A percentile compares a stretch with the other conserved stretches of the same genome.
Evolutionary conservation across 2,113 vertebrate species (phyloP).

Genomic region (Malurus cyaneus): DNA sequence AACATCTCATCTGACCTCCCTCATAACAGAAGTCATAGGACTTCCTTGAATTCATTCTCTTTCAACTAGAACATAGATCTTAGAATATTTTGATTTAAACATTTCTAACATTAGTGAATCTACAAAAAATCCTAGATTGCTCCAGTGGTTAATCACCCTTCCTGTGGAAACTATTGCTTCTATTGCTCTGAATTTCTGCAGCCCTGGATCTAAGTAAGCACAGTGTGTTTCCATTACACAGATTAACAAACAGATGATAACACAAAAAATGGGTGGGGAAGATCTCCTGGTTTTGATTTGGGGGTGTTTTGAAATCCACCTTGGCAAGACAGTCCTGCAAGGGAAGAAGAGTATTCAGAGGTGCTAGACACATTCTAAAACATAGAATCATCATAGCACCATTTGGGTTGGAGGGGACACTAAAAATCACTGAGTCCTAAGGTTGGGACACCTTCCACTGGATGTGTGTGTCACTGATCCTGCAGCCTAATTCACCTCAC

Average conservation of each 20-base stretch:
- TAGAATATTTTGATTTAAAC: not conserved
- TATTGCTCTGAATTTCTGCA: not conserved
- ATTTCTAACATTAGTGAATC: not conserved
- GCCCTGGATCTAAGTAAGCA: not conserved
- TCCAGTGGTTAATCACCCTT: not conserved
- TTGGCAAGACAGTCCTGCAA: not conserved
- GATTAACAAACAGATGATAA: not conserved
- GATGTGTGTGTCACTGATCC: not conserved
- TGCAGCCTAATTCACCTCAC: not conserved
- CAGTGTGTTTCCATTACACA: not conserved
- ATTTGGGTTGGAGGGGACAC: not conserved
- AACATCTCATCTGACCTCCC: conserved; percentile 1
- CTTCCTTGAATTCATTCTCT: not conserved
- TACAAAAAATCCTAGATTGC: not conserved
- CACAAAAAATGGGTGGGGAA: not conserved
- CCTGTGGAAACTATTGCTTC: not conserved
- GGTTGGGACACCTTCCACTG: not conserved
- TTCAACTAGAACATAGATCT: not conserved
- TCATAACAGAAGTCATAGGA: not conserved
- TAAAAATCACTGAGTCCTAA: not conserved
- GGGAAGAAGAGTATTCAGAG: not conserved
- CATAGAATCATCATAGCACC: no score
- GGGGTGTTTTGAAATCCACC: not conserved
- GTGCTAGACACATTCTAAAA: not conserved
- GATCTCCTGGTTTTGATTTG: not conserved